A percentile compares a stretch with the other conserved stretches of the same genome.
Evolutionary conservation across 2,888 invertebrate species (phyloP).

Genomic region (Catonia carolina): DNA sequence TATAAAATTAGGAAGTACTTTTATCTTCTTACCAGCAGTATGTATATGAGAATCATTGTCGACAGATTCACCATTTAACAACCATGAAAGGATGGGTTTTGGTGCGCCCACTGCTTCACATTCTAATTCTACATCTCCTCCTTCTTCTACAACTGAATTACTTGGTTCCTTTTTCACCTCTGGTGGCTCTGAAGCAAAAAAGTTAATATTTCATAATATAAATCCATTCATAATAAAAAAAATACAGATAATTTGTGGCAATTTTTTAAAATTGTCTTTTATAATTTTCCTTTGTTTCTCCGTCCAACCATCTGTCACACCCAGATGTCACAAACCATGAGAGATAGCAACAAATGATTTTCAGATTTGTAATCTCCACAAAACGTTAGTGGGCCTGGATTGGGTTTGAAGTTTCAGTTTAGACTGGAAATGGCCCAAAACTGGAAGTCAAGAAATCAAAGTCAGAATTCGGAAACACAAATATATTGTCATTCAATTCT

Average conservation of each 20-base stretch:
- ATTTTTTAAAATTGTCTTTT: background rate
- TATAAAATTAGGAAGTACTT: too few species aligned
- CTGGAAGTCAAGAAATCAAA: too few species aligned
- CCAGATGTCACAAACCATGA: too few species aligned
- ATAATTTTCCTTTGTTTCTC: too few species aligned
- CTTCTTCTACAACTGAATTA: constrained; percentile 45
- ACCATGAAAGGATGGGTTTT: constrained; percentile 70
- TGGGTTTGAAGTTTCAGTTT: too few species aligned
- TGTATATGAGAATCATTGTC: constrained; percentile 49
- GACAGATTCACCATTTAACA: constrained; percentile 73
- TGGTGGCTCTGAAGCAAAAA: constrained; percentile 40
- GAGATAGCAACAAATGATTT: too few species aligned
- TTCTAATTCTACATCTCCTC: constrained; percentile 48
- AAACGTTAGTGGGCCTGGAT: too few species aligned
- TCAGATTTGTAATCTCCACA: too few species aligned
- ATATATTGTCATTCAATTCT: too few species aligned
- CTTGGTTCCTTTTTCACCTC: constrained; percentile 41
- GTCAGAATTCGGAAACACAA: too few species aligned
- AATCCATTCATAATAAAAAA: background rate
- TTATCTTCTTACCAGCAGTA: constrained; percentile 43
- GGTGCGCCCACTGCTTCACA: constrained; percentile 64
- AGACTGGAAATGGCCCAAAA: too few species aligned
- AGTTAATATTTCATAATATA: background rate
- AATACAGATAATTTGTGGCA: background rate
- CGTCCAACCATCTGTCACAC: too few species aligned